Conservation (phyloP, 2,113 vertebrate species). For the Phaethon lepturus region DNA sequence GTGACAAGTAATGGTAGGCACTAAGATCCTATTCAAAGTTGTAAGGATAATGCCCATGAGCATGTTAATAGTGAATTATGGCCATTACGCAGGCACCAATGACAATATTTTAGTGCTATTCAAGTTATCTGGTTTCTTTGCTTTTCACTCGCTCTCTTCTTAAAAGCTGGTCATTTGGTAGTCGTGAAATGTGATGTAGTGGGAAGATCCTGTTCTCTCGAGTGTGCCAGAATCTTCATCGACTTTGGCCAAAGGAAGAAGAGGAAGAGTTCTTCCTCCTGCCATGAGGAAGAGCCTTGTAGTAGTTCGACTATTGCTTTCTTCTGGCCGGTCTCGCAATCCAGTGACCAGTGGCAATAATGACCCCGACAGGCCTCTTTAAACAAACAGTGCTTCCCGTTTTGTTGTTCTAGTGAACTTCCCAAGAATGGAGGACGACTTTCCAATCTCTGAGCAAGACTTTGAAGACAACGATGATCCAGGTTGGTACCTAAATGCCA, state of each 20-base stretch:
- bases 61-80: conserved; percentile 40
- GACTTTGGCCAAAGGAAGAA: background rate
- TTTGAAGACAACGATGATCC: conserved; percentile 71
- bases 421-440: conserved; percentile 63
- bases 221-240: background rate
- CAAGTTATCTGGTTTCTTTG: conserved; percentile 16
- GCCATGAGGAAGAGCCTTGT: background rate
- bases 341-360: background rate
- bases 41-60: conserved; percentile 28
- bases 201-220: background rate
- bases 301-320: background rate
- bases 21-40: background rate
- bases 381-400: conserved; percentile 14
- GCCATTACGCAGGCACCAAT: conserved; percentile 29
- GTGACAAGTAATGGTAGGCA: background rate
- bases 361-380: background rate
- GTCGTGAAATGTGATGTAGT: background rate
- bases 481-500: conserved; percentile 66
- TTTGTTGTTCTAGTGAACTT: conserved; percentile 77
- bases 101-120: conserved; percentile 30
- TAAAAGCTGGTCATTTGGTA: conserved; percentile 24
- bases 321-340: background rate
- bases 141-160: background rate
- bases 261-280: background rate
- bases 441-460: conserved; percentile 68